Evolutionary conservation across 2,888 invertebrate genomes (phyloP).

Genomic region (Ormyrus nitidulus): DNA sequence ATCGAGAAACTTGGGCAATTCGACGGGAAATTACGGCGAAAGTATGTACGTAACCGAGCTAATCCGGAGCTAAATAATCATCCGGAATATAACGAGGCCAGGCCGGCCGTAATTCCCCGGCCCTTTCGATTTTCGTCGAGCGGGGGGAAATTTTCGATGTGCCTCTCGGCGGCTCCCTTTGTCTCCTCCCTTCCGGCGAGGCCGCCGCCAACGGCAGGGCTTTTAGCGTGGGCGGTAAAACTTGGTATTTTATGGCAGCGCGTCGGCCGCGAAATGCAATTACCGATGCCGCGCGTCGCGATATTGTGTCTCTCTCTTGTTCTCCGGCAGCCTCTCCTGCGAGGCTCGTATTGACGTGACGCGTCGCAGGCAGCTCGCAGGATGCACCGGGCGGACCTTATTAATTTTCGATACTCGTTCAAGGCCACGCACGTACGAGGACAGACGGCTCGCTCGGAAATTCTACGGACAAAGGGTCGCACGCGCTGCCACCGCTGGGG

Average conservation of each 20-base stretch:
- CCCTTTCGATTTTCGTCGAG: slow-evolving; percentile 2
- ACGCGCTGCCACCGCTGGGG: too few species aligned
- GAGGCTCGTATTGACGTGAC: slow-evolving; percentile 33
- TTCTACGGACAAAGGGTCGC: background rate
- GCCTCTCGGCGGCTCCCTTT: slow-evolving; percentile 6
- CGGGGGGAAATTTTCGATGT: slow-evolving; percentile 9
- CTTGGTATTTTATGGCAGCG: slow-evolving; percentile 51
- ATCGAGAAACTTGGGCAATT: slow-evolving; percentile 29
- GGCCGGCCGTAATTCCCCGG: background rate
- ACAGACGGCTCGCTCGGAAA: background rate
- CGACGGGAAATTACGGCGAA: slow-evolving; percentile 10
- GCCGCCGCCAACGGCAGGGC: slow-evolving; percentile 8
- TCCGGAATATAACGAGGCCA: slow-evolving; percentile 1
- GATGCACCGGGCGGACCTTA: slow-evolving; percentile 14
- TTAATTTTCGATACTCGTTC: slow-evolving; percentile 49
- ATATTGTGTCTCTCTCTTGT: slow-evolving; percentile 26
- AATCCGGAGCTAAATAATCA: slow-evolving; percentile 37
- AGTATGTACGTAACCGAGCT: slow-evolving; percentile 10
- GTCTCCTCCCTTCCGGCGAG: slow-evolving; percentile 3
- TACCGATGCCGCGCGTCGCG: slow-evolving; percentile 31
- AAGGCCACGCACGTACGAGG: background rate
- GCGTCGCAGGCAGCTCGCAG: background rate
- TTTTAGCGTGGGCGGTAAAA: slow-evolving; percentile 56
- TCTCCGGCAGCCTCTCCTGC: background rate
- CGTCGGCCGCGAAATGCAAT: slow-evolving; percentile 40